These are phyloP conservation scores for Hofmannophila pseudospretella DNA, from an alignment of 2,888 invertebrate species.

Conservation along the genomic window DNA sequence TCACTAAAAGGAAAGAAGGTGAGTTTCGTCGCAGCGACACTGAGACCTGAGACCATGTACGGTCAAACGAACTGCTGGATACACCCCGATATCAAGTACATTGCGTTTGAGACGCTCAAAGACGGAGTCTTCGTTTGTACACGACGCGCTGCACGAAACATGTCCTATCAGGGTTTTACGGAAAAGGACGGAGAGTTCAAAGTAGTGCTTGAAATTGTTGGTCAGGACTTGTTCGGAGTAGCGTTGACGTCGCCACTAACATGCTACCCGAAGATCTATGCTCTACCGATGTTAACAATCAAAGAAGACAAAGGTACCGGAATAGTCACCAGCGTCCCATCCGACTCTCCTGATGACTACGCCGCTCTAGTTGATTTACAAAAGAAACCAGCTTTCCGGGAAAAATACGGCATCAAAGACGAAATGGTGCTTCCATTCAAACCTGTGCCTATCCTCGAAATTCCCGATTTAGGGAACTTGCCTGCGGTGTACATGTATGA, in stretches of 20 bases:
- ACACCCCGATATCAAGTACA: slow-evolving; percentile 95
- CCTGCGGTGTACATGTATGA: slow-evolving; percentile 92
- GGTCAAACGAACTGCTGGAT: slow-evolving; percentile 99
- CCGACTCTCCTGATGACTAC: slow-evolving; percentile 99
- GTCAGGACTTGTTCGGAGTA: slow-evolving; percentile 89
- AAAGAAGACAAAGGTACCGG: slow-evolving; percentile 99
- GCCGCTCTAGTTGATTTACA: slow-evolving; percentile 96
- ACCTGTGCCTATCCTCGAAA: slow-evolving; percentile 92
- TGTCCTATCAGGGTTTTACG: slow-evolving; percentile 96
- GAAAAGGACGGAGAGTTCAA: slow-evolving; percentile 86
- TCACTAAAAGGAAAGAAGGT: slow-evolving; percentile 75
- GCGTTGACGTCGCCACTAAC: slow-evolving; percentile 91
- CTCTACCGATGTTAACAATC: slow-evolving; percentile 98
- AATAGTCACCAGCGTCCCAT: slow-evolving; percentile 98
- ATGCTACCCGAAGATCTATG: slow-evolving; percentile 89
- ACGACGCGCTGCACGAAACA: slow-evolving; percentile 92
- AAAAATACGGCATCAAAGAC: slow-evolving; percentile 93
- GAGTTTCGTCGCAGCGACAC: slow-evolving; percentile 96
- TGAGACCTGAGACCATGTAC: slow-evolving; percentile 99
- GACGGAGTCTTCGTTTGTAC: slow-evolving; percentile 93
- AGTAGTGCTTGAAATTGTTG: slow-evolving; percentile 82
- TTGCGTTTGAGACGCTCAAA: slow-evolving; percentile 86
- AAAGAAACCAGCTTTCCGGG: slow-evolving; percentile 94
- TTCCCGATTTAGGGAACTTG: slow-evolving; percentile 92
- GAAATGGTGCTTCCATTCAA: slow-evolving; percentile 80